Base-by-base conservation (phyloP, 2,113 vertebrate genomes). In the Hypomesus transpacificus region DNA sequence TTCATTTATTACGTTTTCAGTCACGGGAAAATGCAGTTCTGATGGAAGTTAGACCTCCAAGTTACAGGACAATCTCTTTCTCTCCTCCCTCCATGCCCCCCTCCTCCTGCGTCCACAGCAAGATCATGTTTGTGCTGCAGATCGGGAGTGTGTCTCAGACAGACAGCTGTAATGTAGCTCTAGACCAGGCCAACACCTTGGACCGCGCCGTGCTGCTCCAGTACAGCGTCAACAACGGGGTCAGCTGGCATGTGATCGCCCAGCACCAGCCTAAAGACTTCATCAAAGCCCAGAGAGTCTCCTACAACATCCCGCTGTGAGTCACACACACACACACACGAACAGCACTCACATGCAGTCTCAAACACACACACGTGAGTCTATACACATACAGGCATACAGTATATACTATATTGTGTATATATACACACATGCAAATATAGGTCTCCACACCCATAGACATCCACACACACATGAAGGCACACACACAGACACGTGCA, bases 91-190 rank as follows among this genome's bases (percentile, higher is more conserved):
- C 0, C 61, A 26, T 59, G 56, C 34, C 72, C 21, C 76, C 24
- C 50, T 24, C n/a, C 67, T 21, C 66, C 18, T 39, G 57, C 39
- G 5, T 16, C 84, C 83, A 34, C 91, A 99, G 97, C 90, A 99
- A 98, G 93, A 98, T 99, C 90, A 98, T 99, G 96, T 99, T 99
- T 90, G 97, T 99, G 89, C 92, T 99, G 88, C 97, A 98, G 94
- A 98, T 99, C 24, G 97, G 97, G 89, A 99, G 97, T 51, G 80
- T 91, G 18, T 88, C 95, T 1, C 97, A 98, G 87, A 98, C 96
- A n/a, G 96, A 95, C 79, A 98, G 96, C 85, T 98, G 97, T 83
- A 98, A 98, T 85, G 93, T 95, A 4, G 96, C 96, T 80, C 91
- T 97, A 84, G 95, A 93, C 59, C 92, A 94, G 81, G 90, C 93